These are phyloP conservation scores for Macaca nemestrina DNA, from an alignment of 2,113 vertebrate genomes.

Conservation along the genomic window DNA sequence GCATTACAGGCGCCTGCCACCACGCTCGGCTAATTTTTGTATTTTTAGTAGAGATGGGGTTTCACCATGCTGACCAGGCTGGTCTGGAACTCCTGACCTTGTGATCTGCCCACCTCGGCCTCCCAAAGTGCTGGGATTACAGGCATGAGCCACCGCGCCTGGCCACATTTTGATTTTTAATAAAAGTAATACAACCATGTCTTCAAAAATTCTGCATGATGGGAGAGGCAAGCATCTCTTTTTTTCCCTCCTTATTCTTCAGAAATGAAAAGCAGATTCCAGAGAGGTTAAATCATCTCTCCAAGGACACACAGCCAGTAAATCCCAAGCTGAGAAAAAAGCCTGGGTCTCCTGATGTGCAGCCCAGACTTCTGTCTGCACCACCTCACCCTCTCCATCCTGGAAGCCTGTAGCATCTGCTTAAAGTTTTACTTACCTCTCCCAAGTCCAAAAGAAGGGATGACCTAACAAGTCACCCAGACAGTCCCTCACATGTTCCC, in stretches of 20 bases:
- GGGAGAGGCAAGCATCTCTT: neutral
- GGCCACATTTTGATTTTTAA: neutral
- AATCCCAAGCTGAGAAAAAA: neutral
- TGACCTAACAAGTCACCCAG: slow-evolving; percentile 76
- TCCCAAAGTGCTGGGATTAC: no score
- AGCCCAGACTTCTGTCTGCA: neutral
- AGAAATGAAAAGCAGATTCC: neutral
- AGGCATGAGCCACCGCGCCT: no score
- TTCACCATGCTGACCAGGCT: no score
- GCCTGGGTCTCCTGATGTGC: neutral
- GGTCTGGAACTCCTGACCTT: no score
- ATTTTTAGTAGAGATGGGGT: no score
- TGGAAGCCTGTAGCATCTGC: neutral
- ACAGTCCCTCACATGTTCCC: neutral
- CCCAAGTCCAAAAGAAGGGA: slow-evolving; percentile 84
- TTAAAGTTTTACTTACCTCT: slow-evolving; percentile 70
- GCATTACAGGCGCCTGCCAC: no score
- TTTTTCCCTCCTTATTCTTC: neutral
- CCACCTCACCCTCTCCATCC: neutral
- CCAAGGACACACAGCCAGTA: neutral
- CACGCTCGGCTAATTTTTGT: no score
- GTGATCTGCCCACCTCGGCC: no score
- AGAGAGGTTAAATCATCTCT: neutral
- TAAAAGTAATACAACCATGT: neutral
- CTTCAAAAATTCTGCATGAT: neutral